A percentile compares a stretch with the other conserved stretches of the same genome.
Conservation (phyloP, 2,888 invertebrate genomes). For the Ethmia dodecea region DNA sequence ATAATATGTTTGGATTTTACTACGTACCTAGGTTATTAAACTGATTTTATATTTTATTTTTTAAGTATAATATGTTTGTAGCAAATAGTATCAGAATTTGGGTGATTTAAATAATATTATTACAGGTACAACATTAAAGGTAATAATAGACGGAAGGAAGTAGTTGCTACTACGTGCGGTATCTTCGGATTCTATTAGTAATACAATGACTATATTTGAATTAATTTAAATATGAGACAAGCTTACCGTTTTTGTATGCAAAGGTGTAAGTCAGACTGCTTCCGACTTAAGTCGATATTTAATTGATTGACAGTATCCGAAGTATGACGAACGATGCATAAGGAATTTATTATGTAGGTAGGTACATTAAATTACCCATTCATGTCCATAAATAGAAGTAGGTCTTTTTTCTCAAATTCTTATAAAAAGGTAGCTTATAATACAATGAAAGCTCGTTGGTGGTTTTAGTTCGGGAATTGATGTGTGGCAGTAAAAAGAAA, state of each 20-base stretch:
- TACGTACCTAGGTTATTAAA: too few species aligned
- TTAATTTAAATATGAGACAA: background rate
- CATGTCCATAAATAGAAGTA: too few species aligned
- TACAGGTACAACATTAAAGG: background rate
- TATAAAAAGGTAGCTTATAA: too few species aligned
- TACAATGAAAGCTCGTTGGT: too few species aligned
- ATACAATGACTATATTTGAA: background rate
- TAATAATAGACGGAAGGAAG: background rate
- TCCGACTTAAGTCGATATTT: constrained; percentile 33
- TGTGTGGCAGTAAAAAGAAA: too few species aligned
- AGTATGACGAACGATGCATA: constrained; percentile 3
- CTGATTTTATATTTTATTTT: too few species aligned
- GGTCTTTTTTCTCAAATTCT: too few species aligned
- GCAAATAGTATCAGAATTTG: background rate
- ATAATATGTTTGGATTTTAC: too few species aligned
- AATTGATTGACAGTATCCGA: constrained; percentile 43
- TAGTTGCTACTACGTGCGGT: constrained; percentile 28
- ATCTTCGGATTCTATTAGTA: constrained; percentile 17
- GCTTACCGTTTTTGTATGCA: background rate
- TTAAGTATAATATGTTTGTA: too few species aligned
- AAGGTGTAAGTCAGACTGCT: constrained; percentile 17
- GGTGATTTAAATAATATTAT: background rate
- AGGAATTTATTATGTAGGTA: background rate
- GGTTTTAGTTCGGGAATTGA: too few species aligned
- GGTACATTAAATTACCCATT: too few species aligned